Percentiles rank a stretch among this genome's conserved stretches.
These are phyloP conservation scores for Drosophila sordidapex DNA, from an alignment of 2,888 invertebrate species.

Conservation along the genomic window DNA sequence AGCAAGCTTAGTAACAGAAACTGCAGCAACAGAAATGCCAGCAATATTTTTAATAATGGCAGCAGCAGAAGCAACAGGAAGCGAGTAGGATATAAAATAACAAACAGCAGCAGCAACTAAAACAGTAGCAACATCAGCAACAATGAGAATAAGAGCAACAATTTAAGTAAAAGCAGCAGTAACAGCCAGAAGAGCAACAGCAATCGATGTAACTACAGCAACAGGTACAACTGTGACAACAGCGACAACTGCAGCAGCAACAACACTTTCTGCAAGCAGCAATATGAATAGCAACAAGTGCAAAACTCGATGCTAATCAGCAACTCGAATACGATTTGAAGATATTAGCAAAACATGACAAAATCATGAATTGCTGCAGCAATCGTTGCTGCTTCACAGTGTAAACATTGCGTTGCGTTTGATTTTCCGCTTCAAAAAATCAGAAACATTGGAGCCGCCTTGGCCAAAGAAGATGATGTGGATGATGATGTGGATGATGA, in stretches of 20 bases:
- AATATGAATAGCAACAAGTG: neutral
- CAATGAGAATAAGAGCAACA: neutral
- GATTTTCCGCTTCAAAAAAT: slow-evolving; percentile 81
- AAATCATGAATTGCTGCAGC: slow-evolving; percentile 2
- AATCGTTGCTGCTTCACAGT: slow-evolving; percentile 39
- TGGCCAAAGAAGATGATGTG: slow-evolving; percentile 33
- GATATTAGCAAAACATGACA: neutral
- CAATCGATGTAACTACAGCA: neutral
- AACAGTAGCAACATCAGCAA: neutral
- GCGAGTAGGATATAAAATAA: neutral
- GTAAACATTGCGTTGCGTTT: slow-evolving; percentile 66
- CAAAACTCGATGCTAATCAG: neutral
- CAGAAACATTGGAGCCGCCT: slow-evolving; percentile 67
- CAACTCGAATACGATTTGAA: neutral
- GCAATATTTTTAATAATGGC: neutral
- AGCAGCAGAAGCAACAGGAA: neutral
- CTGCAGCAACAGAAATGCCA: neutral
- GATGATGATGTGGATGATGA: slow-evolving; percentile 32
- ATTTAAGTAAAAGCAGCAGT: neutral
- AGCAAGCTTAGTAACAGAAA: neutral
- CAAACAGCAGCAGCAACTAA: neutral
- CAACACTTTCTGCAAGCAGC: neutral
- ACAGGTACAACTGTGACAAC: neutral
- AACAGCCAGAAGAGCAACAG: neutral
- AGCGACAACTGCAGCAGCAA: neutral